A percentile compares a stretch with the other conserved stretches of the same genome.
Evolutionary conservation across 2,888 invertebrate species (phyloP).

Genomic region (Chrysopilus asiliformis): DNA sequence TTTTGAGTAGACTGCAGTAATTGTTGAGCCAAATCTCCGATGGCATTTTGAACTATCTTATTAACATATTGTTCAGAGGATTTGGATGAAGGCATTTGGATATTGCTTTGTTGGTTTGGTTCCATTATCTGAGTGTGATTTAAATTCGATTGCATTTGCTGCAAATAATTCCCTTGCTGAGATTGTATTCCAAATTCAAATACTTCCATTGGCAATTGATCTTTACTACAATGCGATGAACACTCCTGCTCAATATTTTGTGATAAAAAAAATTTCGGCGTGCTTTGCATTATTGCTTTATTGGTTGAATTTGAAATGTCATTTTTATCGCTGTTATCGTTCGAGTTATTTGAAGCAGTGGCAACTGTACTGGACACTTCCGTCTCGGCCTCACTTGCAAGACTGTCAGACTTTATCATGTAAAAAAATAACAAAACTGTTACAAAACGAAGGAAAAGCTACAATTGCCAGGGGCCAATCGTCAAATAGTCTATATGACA

Average conservation of each 20-base stretch:
- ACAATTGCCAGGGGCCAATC: too few species aligned
- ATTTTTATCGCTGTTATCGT: conserved; percentile 10
- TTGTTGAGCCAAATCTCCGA: conserved; percentile 6
- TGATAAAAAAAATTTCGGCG: conserved; percentile 16
- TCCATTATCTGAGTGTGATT: conserved; percentile 19
- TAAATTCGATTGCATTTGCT: conserved; percentile 20
- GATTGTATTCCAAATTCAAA: not conserved
- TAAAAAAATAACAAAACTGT: too few species aligned
- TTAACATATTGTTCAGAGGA: conserved; percentile 10
- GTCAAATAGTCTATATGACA: too few species aligned
- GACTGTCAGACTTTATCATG: too few species aligned
- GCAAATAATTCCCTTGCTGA: conserved; percentile 14
- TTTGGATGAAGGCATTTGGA: conserved; percentile 10
- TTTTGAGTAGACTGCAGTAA: not conserved
- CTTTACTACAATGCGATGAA: conserved; percentile 3
- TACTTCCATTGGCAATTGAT: not conserved
- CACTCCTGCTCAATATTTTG: conserved; percentile 28
- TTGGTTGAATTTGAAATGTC: conserved; percentile 4
- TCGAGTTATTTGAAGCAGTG: conserved; percentile 12
- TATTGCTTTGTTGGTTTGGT: conserved; percentile 15
- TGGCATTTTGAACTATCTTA: conserved; percentile 9
- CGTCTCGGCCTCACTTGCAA: conserved; percentile 46
- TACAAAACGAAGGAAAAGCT: too few species aligned
- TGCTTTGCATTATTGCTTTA: conserved; percentile 2
- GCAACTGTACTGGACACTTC: conserved; percentile 43